phyloP scores from a whole-genome alignment of 92 coral and sea anemone species.

The Actinostola sp. region DNA sequence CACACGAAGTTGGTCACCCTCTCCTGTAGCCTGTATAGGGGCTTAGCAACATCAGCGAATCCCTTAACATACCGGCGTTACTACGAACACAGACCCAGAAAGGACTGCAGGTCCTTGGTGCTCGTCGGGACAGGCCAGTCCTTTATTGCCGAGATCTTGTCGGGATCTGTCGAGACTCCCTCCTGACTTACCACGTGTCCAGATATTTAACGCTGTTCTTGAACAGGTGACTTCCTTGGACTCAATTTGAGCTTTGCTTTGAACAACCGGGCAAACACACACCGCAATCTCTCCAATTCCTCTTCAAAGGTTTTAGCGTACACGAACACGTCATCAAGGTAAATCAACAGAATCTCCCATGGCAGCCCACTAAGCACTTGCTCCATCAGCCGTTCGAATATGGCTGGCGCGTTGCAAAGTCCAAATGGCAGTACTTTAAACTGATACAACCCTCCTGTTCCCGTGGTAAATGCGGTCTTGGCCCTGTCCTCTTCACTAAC shows the following conservation, averaged over 20 bases:
- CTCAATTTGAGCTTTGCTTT: slow-evolving; percentile 43
- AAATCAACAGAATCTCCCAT: slow-evolving; percentile 16
- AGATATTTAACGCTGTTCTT: slow-evolving; percentile 44
- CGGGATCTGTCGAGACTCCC: slow-evolving; percentile 32
- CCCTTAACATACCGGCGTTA: slow-evolving; percentile 27
- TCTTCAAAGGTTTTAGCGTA: slow-evolving; percentile 15
- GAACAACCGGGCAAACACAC: slow-evolving; percentile 24
- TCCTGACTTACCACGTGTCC: slow-evolving; percentile 41
- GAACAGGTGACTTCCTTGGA: slow-evolving; percentile 48
- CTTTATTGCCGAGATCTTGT: not conserved
- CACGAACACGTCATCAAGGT: slow-evolving; percentile 32
- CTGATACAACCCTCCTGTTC: too few species aligned
- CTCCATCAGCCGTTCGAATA: too few species aligned
- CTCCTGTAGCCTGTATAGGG: slow-evolving; percentile 30
- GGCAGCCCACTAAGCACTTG: slow-evolving; percentile 24
- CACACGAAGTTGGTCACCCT: slow-evolving; percentile 14
- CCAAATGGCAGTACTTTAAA: too few species aligned
- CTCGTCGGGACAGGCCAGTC: slow-evolving; percentile 4
- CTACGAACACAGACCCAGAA: slow-evolving; percentile 43
- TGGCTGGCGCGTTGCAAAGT: too few species aligned
- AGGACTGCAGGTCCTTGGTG: slow-evolving; percentile 27
- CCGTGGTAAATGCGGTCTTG: not conserved
- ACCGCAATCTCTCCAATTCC: not conserved
- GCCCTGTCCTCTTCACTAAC: slow-evolving; percentile 1
- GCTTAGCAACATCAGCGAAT: slow-evolving; percentile 42